Evolutionary conservation across 2,797 vertebrate genomes (phyloP), one percentile per base, ranked within the genome.

Genomic region (Thripadectes ignobilis): DNA sequence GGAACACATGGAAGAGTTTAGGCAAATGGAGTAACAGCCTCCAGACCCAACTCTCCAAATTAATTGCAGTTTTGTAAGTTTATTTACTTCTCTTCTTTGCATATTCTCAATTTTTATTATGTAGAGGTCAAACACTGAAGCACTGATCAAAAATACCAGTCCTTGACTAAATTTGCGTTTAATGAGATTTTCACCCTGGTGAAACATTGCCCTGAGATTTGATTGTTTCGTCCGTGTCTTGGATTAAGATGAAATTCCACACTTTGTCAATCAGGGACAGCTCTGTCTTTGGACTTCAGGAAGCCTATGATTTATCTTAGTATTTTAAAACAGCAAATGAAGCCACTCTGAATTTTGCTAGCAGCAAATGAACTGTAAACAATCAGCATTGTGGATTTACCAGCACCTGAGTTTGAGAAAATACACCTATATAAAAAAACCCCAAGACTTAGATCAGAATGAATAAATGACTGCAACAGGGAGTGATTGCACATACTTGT

Each of bases 1-100:
- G 12, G 10, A 89, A 52, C 0, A 1, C 3, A 20, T 3, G 2
- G 30, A 82, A 7, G 3, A 36, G 13, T 52, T n/a, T 45, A 12
- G 18, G 27, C 12, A 61, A 48, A 79, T 43, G 6, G 2, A 69
- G 21, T 26, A 92, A 59, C 8, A 38, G 3, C 13, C 11, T 39
- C 6, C 19, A 85, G 41, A 63, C 1, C 0, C 21, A 49, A 7
- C 2, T 51, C 9, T 14, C 30, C 34, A 58, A 57, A 78, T 39
- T 32, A 36, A 62, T 55, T 17, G 26, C 48, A 30, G 7, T 46
- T 88, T 76, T 4, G 14, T 57, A 59, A 32, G 8, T 36, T 81
- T 66, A 52, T 80, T 72, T 55, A 1, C 5, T 79, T 90, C 19
- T 9, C 7, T 83, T 73, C 14, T 66, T 83, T 65, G 9, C 10